phyloP scores from a whole-genome alignment of 2,113 vertebrate genomes.

The Amphiprion percula region DNA sequence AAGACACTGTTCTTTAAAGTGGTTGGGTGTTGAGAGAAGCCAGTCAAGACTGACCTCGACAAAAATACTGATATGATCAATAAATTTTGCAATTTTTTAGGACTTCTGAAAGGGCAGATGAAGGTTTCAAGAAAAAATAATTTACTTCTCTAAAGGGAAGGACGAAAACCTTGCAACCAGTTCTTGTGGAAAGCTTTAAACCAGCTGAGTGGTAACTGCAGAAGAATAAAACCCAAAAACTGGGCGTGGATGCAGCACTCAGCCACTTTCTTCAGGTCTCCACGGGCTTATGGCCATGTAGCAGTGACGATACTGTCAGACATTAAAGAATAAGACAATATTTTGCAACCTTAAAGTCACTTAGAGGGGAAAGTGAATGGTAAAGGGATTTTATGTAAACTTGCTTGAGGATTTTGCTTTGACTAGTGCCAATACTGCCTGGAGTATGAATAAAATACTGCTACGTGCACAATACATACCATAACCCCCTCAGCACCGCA shows the following conservation, averaged over 20 bases:
- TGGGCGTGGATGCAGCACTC: neutral
- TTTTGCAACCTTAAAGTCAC: neutral
- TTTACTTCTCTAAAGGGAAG: neutral
- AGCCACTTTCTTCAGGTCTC: neutral
- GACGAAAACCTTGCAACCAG: neutral
- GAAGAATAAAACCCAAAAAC: neutral
- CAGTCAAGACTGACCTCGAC: too few species aligned
- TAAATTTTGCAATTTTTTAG: too few species aligned
- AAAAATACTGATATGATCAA: too few species aligned
- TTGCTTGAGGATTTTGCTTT: neutral
- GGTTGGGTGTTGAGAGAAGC: too few species aligned
- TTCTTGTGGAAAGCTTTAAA: neutral
- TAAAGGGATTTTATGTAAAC: slow-evolving; percentile 5
- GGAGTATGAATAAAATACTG: neutral
- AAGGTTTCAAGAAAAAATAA: neutral
- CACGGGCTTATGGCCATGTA: neutral
- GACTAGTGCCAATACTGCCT: neutral
- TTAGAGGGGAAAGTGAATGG: neutral
- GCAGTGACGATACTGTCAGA: neutral
- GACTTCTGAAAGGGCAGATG: too few species aligned
- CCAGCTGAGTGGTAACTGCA: neutral
- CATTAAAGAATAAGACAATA: neutral
- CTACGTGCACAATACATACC: slow-evolving; percentile 15
- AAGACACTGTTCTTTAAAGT: too few species aligned
- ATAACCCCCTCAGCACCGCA: neutral